Percentiles rank a stretch among this genome's conserved stretches.
Evolutionary conservation across 2,888 invertebrate species (phyloP).

Genomic region (Harpalus rufipes): DNA sequence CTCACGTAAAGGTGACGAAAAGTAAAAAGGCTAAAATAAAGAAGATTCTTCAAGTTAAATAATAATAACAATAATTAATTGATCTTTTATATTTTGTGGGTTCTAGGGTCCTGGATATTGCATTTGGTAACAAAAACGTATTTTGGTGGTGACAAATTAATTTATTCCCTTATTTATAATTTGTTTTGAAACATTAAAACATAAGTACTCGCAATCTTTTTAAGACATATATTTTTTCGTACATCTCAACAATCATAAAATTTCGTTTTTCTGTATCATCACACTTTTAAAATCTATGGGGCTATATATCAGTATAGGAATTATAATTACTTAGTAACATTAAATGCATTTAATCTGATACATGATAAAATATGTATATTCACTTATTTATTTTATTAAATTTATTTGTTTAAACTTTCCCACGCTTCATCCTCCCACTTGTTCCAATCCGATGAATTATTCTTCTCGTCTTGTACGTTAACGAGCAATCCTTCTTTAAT

Average conservation of each 20-base stretch:
- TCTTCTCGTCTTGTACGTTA: conserved; percentile 71
- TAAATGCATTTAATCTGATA: conserved; percentile 59
- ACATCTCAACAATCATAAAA: conserved; percentile 61
- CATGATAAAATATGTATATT: conserved; percentile 48
- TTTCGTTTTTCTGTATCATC: conserved; percentile 48
- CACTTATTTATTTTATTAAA: conserved; percentile 34
- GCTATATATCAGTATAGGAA: conserved; percentile 51
- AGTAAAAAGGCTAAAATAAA: too few relatives aligned
- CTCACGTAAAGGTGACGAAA: too few relatives aligned
- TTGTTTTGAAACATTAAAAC: conserved; percentile 46
- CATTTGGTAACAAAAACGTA: too few relatives aligned
- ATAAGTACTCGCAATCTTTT: conserved; percentile 44
- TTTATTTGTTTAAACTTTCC: conserved; percentile 82
- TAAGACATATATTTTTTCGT: conserved; percentile 46
- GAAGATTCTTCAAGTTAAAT: too few relatives aligned
- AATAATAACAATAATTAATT: too few relatives aligned
- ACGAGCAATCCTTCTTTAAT: conserved; percentile 72
- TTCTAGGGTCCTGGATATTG: too few relatives aligned
- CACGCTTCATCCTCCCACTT: conserved; percentile 82
- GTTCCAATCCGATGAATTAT: conserved; percentile 75
- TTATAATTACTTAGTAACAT: conserved; percentile 54
- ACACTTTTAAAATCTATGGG: conserved; percentile 59
- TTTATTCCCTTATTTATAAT: too few relatives aligned
- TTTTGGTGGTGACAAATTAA: too few relatives aligned
- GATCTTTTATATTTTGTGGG: too few relatives aligned